A percentile compares a stretch with the other conserved stretches of the same genome.
Evolutionary conservation across 2,113 vertebrate genomes (phyloP).

Genomic region (Myrmecophaga tridactyla): DNA sequence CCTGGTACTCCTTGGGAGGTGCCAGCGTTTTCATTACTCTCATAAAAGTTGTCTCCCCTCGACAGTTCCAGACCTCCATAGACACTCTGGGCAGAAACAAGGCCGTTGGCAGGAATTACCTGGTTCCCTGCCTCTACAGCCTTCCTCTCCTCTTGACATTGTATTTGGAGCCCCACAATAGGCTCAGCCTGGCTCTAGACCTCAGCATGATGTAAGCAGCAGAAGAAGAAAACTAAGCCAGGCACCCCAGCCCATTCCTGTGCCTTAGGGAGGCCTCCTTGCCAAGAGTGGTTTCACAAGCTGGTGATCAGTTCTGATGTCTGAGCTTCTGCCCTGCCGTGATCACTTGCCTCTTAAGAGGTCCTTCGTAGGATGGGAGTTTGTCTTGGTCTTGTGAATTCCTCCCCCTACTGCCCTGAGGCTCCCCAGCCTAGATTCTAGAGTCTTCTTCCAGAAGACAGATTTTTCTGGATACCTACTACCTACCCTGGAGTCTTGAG

Average conservation of each 20-base stretch:
- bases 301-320: neutral
- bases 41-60: neutral
- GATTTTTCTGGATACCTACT: neutral
- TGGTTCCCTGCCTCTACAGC: rapidly evolving
- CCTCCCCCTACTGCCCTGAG: rapidly evolving
- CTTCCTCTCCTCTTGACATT: neutral
- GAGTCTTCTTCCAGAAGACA: neutral
- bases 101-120: neutral
- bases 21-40: neutral
- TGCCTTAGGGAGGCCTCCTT: rapidly evolving
- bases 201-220: neutral
- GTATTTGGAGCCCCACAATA: rapidly evolving
- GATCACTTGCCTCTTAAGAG: neutral
- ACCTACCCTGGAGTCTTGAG: neutral
- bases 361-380: neutral
- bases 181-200: neutral
- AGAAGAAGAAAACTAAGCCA: no score
- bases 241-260: rapidly evolving
- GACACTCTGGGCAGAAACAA: neutral
- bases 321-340: neutral
- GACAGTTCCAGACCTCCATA: neutral
- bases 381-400: neutral
- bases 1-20: neutral
- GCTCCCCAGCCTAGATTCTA: neutral
- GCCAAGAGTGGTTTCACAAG: neutral